Conservation (phyloP, 2,113 vertebrate species). For the Gambusia holbrooki region DNA sequence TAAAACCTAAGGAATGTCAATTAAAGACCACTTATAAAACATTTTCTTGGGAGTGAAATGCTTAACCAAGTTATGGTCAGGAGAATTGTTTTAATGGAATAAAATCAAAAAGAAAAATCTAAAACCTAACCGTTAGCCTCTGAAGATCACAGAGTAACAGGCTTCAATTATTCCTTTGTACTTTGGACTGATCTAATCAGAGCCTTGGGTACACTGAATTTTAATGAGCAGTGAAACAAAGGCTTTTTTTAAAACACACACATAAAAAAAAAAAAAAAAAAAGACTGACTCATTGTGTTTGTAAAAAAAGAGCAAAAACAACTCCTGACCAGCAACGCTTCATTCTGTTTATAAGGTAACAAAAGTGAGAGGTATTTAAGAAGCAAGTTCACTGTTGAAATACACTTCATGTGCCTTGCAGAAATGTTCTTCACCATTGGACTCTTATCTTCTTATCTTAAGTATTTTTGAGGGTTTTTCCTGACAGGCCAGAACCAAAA, state of each 20-base stretch:
- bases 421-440: neutral
- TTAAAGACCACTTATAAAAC: neutral
- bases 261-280: neutral
- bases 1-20: neutral
- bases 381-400: neutral
- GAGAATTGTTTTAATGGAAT: too few relatives aligned
- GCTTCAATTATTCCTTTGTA: conserved; percentile 61
- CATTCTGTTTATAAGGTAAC: neutral
- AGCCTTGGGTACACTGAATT: conserved; percentile 56
- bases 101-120: too few relatives aligned
- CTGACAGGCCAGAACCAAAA: neutral
- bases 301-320: conserved; percentile 6
- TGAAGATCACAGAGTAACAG: conserved; percentile 19
- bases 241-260: conserved; percentile 14
- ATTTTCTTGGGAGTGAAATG: neutral
- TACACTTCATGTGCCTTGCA: neutral
- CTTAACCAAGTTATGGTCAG: neutral
- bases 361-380: neutral
- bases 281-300: conserved; percentile 47
- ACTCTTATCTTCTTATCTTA: neutral
- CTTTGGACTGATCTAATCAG: conserved; percentile 47
- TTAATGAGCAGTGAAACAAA: conserved; percentile 58
- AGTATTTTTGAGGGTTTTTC: neutral
- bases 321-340: neutral
- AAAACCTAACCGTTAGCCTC: neutral